These are phyloP conservation scores for Monodelphis domestica DNA, from an alignment of 2,797 vertebrate species.

Conservation along the genomic window DNA sequence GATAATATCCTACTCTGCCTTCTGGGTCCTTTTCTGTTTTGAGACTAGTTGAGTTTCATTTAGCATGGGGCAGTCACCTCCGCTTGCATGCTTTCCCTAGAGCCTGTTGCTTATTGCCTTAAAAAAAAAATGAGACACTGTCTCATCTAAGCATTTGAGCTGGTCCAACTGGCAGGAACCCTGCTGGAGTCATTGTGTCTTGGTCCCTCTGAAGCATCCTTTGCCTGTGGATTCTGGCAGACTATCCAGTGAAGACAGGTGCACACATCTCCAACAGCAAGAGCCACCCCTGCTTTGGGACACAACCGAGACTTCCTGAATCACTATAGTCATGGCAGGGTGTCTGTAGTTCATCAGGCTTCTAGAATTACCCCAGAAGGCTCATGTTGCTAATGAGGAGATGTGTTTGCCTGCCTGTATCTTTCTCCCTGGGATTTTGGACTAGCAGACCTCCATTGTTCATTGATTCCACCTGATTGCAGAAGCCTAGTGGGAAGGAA, in stretches of 20 bases:
- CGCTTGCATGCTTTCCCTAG: constrained; percentile 63
- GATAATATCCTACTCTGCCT: background rate
- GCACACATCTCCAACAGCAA: background rate
- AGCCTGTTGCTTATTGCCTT: constrained; percentile 32
- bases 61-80: constrained; percentile 15
- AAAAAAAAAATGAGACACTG: constrained; percentile 3
- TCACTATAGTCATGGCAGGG: accelerated
- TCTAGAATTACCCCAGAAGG: background rate
- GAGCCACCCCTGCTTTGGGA: background rate
- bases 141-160: constrained; percentile 28
- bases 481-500: constrained; percentile 7
- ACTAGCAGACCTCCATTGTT: constrained; percentile 25
- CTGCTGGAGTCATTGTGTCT: constrained; percentile 71
- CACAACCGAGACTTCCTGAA: background rate
- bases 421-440: background rate
- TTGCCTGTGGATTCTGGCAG: constrained; percentile 43
- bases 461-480: background rate
- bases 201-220: constrained; percentile 67
- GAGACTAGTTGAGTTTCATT: constrained; percentile 10
- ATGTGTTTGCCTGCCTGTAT: background rate
- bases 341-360: background rate
- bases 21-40: background rate
- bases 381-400: background rate
- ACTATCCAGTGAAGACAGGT: constrained; percentile 49
- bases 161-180: constrained; percentile 68